Evolutionary conservation across 2,113 vertebrate species (phyloP), one percentile per base, ranked within the genome.

Genomic region (Gadus chalcogrammus): DNA sequence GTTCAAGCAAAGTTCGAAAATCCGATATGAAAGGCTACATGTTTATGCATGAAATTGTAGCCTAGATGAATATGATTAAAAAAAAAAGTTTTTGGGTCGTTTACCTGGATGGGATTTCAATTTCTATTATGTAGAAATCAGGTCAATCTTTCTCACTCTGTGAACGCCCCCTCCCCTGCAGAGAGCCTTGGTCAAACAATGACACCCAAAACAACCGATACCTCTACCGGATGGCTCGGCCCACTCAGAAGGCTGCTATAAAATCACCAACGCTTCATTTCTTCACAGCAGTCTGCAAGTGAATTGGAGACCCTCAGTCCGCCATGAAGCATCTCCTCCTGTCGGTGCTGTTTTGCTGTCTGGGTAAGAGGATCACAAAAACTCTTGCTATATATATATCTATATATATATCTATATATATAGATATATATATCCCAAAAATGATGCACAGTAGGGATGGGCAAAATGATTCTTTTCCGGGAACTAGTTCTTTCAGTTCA

Each of bases 271-370:
- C 70, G 61, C 15, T 22, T 16, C 55, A 18, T 48, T 58, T 7
- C 55, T n/a, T 58, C 2, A 5, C 55, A 6, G 55, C 12, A 58
- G 55, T 58, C 55, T 58, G 55, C 55, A 48, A 48, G 42, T 48
- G 9, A 9, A 11, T 58, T 58, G 1, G 17, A 16, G 55, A 58
- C 16, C 55, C 55, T n/a, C 55, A 16, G 28, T 52, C 76, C 76
- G 86, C 18, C 59, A 92, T 91, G 92, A 90, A 90, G 69, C 11
- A 70, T 79, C 69, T 89, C 20, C 63, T 87, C 65, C 22, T 81
- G 6, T 65, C 67, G 2, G 27, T 77, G 5, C 69, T 92, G 59
- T 71, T 93, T n/a, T 83, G 85, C 38, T 89, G 73, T 74, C 69
- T 93, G 3, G 90, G 92, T 93, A 92, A 91, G 56, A 9, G 2